Evolutionary conservation across 2,113 vertebrate species (phyloP), one percentile per base, ranked within the genome.

Genomic region (Apistogramma diplotaenia): DNA sequence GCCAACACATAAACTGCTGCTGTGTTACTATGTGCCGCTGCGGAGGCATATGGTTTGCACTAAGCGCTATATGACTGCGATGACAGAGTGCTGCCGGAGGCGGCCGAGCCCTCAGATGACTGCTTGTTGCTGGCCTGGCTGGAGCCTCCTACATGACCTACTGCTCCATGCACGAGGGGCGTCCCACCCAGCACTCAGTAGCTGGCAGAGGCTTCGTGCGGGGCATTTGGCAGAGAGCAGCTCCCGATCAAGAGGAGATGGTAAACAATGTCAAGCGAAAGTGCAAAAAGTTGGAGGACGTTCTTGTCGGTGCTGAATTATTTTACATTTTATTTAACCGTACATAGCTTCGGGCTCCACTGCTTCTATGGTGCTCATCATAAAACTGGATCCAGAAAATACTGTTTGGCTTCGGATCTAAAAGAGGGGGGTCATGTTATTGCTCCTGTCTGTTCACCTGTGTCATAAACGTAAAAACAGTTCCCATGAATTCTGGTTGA

Each of bases 1-100:
- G 89, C 88, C 84, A 85, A 85, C 86, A 84, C 90, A 92, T 87
- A 86, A 93, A 89, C 87, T 87, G 89, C 83, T 80, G 91, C 90
- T 85, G 85, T 87, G 85, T 89, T 84, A 85, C 87, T 74, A 61
- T 60, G 88, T 71, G 82, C 71, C n/a, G 73, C 81, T 49, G 65
- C 76, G 8, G 75, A 76, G 82, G 87, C 91, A 87, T 90, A 89
- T 91, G 90, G 87, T 91, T 88, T 86, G 77, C 78, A 79, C 73
- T 93, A 85, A 81, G 85, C 43, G 43, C 86, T 78, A 73, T 85
- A 83, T 59, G 75, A 91, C 86, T 16, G 89, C 89, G 91, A 90
- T 87, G 91, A 94, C 91, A 93, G 89, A 78, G 85, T 76, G 81
- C 65, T 83, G 82, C 83, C 88, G 77, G 78, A 92, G 83, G 90